A percentile compares a stretch with the other conserved stretches of the same genome.
These are phyloP conservation scores for Heliothis peltigera DNA, from an alignment of 2,888 invertebrate species.

Conservation along the genomic window DNA sequence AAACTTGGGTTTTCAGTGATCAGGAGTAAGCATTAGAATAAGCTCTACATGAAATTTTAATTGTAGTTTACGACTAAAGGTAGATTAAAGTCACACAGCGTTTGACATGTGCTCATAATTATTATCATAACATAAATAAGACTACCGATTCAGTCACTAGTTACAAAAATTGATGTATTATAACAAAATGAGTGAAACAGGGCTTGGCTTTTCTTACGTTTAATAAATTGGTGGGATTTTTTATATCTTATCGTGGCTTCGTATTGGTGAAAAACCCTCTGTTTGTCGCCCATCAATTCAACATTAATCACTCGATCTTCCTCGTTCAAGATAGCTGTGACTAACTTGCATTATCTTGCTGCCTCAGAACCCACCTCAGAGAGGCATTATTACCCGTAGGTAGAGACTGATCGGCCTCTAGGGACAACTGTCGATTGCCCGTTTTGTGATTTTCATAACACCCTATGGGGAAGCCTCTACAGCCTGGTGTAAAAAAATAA, in stretches of 20 bases:
- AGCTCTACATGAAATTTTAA: too few species aligned
- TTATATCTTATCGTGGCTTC: conserved; percentile 4
- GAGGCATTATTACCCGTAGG: conserved; percentile 6
- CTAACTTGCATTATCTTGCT: conserved; percentile 18
- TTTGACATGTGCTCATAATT: too few species aligned
- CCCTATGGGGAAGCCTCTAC: not conserved
- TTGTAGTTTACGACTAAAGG: too few species aligned
- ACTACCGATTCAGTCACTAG: too few species aligned
- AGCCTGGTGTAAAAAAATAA: not conserved
- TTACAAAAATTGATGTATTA: too few species aligned
- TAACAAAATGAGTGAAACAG: too few species aligned
- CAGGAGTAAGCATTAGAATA: too few species aligned
- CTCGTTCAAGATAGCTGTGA: conserved; percentile 35
- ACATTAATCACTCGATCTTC: conserved; percentile 38
- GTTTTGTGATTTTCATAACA: conserved; percentile 5
- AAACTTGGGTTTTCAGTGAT: too few species aligned
- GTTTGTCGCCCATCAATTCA: conserved; percentile 20
- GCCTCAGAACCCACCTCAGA: conserved; percentile 49
- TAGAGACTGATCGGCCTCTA: conserved; percentile 42
- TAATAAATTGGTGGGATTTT: too few species aligned
- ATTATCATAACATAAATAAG: too few species aligned
- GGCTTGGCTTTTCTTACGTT: too few species aligned
- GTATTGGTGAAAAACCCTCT: not conserved
- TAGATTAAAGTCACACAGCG: too few species aligned
- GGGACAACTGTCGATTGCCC: conserved; percentile 51